Evolutionary conservation across 2,113 vertebrate species (phyloP).

Genomic region (Toxotes chatareus): DNA sequence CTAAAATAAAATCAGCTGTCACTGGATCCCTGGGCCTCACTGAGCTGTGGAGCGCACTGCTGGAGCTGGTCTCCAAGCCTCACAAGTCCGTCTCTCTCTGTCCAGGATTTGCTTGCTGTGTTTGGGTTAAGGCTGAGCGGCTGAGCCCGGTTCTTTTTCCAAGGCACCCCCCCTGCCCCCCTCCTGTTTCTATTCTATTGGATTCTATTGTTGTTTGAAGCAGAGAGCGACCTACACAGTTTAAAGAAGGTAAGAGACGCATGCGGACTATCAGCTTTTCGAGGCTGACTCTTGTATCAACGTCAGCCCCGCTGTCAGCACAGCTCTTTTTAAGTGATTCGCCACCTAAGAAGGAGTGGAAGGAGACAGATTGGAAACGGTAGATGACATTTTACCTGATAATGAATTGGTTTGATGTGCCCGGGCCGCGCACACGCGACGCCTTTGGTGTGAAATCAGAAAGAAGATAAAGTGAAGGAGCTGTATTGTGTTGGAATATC

Average conservation of each 20-base stretch:
- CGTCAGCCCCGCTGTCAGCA: constrained; percentile 2
- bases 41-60: constrained; percentile 75
- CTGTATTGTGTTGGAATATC: constrained; percentile 2
- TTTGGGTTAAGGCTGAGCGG: not conserved
- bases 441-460: constrained; percentile 29
- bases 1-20: constrained; percentile 92
- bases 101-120: constrained; percentile 40
- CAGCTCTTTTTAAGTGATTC: constrained; percentile 33
- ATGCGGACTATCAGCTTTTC: constrained; percentile 17
- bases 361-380: constrained; percentile 52
- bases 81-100: constrained; percentile 71
- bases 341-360: constrained; percentile 18
- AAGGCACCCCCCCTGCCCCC: too few relatives aligned
- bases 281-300: constrained; percentile 24
- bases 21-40: constrained; percentile 81
- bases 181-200: constrained; percentile 26
- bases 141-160: not conserved
- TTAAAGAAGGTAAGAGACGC: constrained; percentile 62
- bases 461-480: constrained; percentile 3
- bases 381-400: constrained; percentile 43
- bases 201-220: constrained; percentile 60
- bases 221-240: constrained; percentile 1
- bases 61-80: constrained; percentile 91
- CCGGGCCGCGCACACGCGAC: not conserved
- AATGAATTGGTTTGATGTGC: constrained; percentile 50